phyloP scores from a whole-genome alignment of 2,797 vertebrate species.

The Macropodus opercularis region DNA sequence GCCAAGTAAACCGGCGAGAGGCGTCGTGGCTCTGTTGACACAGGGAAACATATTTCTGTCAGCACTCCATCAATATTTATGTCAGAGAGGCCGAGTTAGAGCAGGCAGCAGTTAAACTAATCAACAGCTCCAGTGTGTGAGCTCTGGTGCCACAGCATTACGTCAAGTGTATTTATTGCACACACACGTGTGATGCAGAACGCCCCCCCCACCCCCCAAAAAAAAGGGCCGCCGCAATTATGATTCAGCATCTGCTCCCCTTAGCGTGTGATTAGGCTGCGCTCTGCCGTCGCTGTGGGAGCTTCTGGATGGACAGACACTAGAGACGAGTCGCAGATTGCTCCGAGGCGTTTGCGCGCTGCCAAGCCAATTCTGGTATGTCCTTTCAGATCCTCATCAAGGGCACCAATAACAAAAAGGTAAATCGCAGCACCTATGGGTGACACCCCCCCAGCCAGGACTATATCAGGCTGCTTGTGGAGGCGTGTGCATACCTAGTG shows the following conservation, averaged over 20 bases:
- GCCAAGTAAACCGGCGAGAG: conserved; percentile 64
- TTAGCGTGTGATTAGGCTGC: conserved; percentile 56
- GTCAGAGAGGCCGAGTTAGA: conserved; percentile 50
- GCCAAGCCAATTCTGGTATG: conserved; percentile 74
- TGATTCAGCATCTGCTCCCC: conserved; percentile 74
- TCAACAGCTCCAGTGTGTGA: conserved; percentile 60
- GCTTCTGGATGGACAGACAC: conserved; percentile 47
- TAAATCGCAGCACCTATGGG: conserved; percentile 55
- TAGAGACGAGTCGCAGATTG: conserved; percentile 61
- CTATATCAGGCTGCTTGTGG: too few relatives aligned
- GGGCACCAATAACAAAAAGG: conserved; percentile 68
- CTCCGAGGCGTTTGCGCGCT: conserved; percentile 61
- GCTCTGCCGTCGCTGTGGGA: conserved; percentile 28
- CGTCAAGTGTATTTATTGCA: conserved; percentile 34
- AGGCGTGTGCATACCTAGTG: conserved; percentile 82
- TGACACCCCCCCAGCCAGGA: too few relatives aligned
- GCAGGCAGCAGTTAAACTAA: conserved; percentile 74
- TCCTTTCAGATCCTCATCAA: conserved; percentile 79
- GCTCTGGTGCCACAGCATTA: conserved; percentile 39
- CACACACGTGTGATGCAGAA: conserved; percentile 3
- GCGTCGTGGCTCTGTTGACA: conserved; percentile 67
- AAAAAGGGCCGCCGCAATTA: conserved; percentile 67
- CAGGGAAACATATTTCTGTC: conserved; percentile 75
- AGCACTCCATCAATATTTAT: conserved; percentile 80
- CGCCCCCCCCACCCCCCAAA: too few relatives aligned